A percentile compares a stretch with the other conserved stretches of the same genome.
phyloP scores from a whole-genome alignment of 2,113 vertebrate species.

The Kryptolebias marmoratus region DNA sequence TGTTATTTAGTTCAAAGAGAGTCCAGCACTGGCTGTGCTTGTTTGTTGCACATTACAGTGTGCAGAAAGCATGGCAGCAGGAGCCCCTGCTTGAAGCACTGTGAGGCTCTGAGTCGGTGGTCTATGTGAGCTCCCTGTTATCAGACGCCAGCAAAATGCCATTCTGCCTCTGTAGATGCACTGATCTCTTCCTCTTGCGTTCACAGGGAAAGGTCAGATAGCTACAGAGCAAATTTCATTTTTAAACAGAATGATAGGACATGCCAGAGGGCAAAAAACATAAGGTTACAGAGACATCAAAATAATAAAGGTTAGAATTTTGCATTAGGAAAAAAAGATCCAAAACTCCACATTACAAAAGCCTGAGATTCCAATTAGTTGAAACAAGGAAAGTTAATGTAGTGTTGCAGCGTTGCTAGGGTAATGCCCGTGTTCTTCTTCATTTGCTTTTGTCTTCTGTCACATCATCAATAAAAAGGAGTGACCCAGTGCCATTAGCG shows the following conservation, averaged over 20 bases:
- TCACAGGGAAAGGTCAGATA: conserved; percentile 72
- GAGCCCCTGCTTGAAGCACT: conserved; percentile 21
- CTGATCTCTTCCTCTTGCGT: conserved; percentile 50
- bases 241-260: conserved; percentile 35
- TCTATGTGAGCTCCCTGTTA: conserved; percentile 42
- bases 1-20: conserved; percentile 11
- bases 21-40: not conserved
- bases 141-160: conserved; percentile 62
- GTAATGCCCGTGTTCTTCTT: not conserved
- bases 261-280: conserved; percentile 28
- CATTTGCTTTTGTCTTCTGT: not conserved
- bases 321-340: conserved; percentile 3
- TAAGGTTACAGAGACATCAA: conserved; percentile 35
- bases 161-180: conserved; percentile 65
- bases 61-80: conserved; percentile 40
- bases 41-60: conserved; percentile 27
- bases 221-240: conserved; percentile 31
- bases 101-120: conserved; percentile 28
- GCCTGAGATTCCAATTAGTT: not conserved
- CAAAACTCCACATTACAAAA: not conserved
- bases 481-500: not conserved
- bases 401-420: not conserved
- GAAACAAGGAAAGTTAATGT: not conserved
- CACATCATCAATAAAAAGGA: not conserved
- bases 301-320: conserved; percentile 9